phyloP scores from a whole-genome alignment of 1,140 invertebrate genomes.

The Tigriopus japonicus region DNA sequence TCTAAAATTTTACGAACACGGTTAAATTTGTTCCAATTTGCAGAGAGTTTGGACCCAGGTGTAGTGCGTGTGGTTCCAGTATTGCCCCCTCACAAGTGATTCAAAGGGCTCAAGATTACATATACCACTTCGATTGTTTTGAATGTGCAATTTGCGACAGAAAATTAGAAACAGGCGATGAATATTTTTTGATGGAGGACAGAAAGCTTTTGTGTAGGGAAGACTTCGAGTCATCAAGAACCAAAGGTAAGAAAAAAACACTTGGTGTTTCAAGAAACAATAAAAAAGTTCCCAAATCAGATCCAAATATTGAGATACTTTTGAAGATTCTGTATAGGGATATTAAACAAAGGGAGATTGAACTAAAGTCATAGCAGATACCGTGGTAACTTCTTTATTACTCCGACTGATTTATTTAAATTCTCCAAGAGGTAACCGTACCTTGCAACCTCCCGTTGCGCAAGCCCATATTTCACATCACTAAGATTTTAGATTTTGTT shows the following conservation, averaged over 20 bases:
- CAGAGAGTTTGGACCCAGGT: slow-evolving; percentile 92
- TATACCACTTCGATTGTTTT: slow-evolving; percentile 95
- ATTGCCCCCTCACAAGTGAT: slow-evolving; percentile 93
- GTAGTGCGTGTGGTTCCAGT: slow-evolving; percentile 85
- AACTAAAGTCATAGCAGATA: no score
- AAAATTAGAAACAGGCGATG: slow-evolving; percentile 88
- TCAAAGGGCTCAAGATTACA: slow-evolving; percentile 76
- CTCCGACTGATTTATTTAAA: no score
- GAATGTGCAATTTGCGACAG: slow-evolving; percentile 83
- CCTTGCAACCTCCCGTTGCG: no score
- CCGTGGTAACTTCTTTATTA: no score
- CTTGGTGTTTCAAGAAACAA: neutral
- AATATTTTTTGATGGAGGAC: slow-evolving; percentile 96
- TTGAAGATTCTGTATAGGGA: no score
- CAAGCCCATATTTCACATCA: no score
- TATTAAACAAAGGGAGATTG: no score
- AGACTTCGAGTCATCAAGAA: slow-evolving; percentile 85
- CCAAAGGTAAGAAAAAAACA: slow-evolving; percentile 47
- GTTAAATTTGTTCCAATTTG: slow-evolving; percentile 1
- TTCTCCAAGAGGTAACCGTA: no score
- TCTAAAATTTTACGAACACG: no score
- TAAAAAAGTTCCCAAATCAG: no score
- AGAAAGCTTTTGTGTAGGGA: slow-evolving; percentile 90
- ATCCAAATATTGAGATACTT: no score
- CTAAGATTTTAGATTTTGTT: no score